phyloP scores from a whole-genome alignment of 1,140 invertebrate species.

The Zaprionus taronus region DNA sequence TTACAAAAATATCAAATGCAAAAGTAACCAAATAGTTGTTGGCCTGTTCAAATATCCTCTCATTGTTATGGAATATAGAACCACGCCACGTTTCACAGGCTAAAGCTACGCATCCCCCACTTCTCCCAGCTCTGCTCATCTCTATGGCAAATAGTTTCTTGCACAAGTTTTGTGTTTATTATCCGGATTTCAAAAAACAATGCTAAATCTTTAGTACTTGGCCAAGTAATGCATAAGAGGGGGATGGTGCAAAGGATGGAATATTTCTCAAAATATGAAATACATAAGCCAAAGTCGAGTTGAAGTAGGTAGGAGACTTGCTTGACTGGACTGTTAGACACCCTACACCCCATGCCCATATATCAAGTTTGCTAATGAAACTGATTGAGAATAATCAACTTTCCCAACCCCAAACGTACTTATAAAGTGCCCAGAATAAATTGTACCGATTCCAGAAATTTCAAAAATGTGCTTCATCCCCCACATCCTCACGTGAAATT shows the following conservation, averaged over 20 bases:
- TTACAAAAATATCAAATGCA: background rate
- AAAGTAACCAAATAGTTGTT: background rate
- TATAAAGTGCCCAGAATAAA: background rate
- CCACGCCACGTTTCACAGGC: background rate
- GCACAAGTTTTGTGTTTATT: slow-evolving; percentile 7
- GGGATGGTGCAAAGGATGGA: background rate
- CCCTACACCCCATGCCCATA: background rate
- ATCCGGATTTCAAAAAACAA: slow-evolving; percentile 3
- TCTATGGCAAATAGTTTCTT: background rate
- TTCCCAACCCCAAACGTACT: background rate
- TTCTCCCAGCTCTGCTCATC: background rate
- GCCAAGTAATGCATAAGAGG: background rate
- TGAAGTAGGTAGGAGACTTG: background rate
- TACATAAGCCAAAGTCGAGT: background rate
- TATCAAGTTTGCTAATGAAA: background rate
- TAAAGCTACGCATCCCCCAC: background rate
- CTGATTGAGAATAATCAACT: background rate
- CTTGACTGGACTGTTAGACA: background rate
- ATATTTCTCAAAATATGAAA: background rate
- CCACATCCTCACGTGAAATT: background rate
- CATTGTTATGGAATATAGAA: background rate
- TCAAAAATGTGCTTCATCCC: background rate
- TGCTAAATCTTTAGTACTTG: background rate
- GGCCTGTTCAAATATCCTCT: background rate
- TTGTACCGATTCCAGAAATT: background rate